A percentile compares a stretch with the other conserved stretches of the same genome.
Evolutionary conservation across 1,140 invertebrate species (phyloP).

Genomic region (Heliconius himera): DNA sequence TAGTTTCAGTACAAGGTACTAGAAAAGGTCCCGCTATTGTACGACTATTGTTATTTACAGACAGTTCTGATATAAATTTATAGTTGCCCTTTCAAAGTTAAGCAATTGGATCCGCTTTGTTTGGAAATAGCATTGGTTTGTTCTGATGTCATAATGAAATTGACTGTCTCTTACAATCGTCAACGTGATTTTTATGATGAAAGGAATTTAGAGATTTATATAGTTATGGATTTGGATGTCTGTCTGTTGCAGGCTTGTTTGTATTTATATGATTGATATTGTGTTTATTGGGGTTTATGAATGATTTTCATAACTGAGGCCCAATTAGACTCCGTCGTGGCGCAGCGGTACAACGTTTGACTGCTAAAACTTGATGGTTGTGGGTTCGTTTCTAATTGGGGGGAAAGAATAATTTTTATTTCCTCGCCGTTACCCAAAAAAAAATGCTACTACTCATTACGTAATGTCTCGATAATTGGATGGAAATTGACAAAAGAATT

Average conservation of each 20-base stretch:
- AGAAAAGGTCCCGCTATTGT: constrained; percentile 5
- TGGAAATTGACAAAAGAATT: no score
- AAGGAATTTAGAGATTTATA: not conserved
- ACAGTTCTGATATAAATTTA: constrained; percentile 7
- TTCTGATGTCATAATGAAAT: not conserved
- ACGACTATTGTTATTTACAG: constrained; percentile 10
- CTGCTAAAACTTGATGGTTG: no score
- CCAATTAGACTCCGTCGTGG: no score
- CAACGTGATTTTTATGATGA: not conserved
- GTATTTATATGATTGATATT: not conserved
- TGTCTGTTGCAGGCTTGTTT: not conserved
- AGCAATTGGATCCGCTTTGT: constrained; percentile 8
- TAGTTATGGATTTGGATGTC: not conserved
- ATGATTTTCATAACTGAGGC: no score
- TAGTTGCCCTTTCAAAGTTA: not conserved
- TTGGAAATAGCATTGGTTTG: not conserved
- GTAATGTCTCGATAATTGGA: no score
- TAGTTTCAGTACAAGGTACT: not conserved
- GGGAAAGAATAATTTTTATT: no score
- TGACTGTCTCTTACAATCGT: not conserved
- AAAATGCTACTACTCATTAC: no score
- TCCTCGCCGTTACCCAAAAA: no score
- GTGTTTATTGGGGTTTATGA: no score
- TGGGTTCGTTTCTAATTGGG: no score
- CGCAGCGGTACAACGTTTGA: no score